Conservation (phyloP, 1,140 invertebrate species). For the Aphaenogaster ashmeadi region DNA sequence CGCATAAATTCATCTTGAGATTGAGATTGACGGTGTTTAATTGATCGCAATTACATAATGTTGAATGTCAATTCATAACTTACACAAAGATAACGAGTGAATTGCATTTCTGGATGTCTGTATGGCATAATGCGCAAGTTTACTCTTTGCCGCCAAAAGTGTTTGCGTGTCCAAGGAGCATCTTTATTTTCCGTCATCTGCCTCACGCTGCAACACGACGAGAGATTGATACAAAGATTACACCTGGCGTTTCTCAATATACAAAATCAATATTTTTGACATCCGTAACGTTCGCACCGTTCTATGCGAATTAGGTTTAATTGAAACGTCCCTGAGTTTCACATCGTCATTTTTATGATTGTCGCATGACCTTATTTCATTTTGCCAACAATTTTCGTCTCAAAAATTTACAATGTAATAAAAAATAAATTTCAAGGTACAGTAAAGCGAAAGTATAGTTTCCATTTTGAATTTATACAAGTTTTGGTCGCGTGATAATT, state of each 20-base stretch:
- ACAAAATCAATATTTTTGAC: conserved; percentile 22
- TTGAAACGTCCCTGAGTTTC: neutral
- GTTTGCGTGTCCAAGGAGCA: neutral
- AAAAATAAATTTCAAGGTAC: neutral
- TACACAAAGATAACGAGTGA: neutral
- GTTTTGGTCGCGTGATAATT: neutral
- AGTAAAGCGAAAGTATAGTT: neutral
- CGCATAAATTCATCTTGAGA: neutral
- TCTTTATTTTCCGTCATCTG: neutral
- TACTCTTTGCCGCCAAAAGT: neutral
- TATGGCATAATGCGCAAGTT: neutral
- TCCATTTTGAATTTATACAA: neutral
- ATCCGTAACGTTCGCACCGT: neutral
- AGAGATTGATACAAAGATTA: neutral
- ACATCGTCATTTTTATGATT: conserved; percentile 4
- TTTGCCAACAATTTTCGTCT: neutral
- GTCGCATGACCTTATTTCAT: neutral
- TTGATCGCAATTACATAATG: neutral
- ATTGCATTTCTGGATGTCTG: neutral
- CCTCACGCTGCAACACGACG: neutral
- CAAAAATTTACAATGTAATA: neutral
- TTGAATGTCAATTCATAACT: neutral
- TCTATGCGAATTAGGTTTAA: conserved; percentile 7
- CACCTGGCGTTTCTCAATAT: neutral
- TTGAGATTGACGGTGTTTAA: neutral